A percentile compares a stretch with the other conserved stretches of the same genome.
These are phyloP conservation scores for Oceanodroma leucorhoa DNA, from an alignment of 2,797 vertebrate genomes.

Conservation along the genomic window DNA sequence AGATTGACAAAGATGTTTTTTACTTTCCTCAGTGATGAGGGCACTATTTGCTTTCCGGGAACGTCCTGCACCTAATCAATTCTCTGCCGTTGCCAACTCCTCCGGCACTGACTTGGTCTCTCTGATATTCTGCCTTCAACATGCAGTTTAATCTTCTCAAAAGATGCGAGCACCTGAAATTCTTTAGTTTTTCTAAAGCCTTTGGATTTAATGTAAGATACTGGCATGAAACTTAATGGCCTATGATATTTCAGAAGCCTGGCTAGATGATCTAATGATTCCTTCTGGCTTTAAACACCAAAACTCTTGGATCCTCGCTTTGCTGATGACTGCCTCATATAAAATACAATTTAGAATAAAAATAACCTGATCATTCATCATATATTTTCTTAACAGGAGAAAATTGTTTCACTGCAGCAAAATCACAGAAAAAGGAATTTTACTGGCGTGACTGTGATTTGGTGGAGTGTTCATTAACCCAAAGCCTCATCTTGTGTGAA, in stretches of 20 bases:
- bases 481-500: not conserved
- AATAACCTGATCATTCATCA: not conserved
- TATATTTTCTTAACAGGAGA: not conserved
- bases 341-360: conserved; percentile 19
- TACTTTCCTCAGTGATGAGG: not conserved
- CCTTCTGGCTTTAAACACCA: not conserved
- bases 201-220: conserved; percentile 25
- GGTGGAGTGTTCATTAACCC: not conserved
- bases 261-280: not conserved
- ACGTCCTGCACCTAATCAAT: not conserved
- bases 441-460: not conserved
- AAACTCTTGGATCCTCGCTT: not conserved
- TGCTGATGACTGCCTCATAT: not conserved
- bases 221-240: conserved; percentile 7
- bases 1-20: not conserved
- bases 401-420: not conserved
- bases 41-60: not conserved
- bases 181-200: conserved; percentile 1
- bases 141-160: not conserved
- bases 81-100: not conserved
- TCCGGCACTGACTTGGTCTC: not conserved
- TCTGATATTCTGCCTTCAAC: conserved; percentile 4
- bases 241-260: conserved; percentile 6
- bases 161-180: not conserved
- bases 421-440: not conserved